Base-by-base conservation (phyloP, 2,888 invertebrate species). In the Mystacides longicornis region DNA sequence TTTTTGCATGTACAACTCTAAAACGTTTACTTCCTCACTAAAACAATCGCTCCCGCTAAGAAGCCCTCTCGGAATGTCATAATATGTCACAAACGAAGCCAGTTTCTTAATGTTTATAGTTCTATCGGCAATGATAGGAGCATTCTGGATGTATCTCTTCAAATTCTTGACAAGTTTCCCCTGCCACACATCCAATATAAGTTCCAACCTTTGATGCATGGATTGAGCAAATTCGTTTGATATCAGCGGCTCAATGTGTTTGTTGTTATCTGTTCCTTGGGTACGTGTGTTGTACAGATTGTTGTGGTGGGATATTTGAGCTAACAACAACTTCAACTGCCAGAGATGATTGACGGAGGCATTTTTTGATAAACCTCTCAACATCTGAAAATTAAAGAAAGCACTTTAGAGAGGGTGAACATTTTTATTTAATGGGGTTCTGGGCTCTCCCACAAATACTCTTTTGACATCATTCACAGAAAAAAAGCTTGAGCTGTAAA, bases 291-390 rank as follows among this genome's bases (percentile, higher is more conserved):
- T 62, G 0, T 64, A 31, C 2, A 64, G 65, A 4, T 58, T 63
- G 64, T 68, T 67, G 68, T 73, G 66, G 62, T 69, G 67, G 62
- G 77, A 68, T 4, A 80, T 74, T 62, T 83, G 84, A 0, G 82
- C 77, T 2, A 80, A 78, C 3, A 83, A 73, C 0, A 87, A 73
- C 67, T 88, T 89, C 47, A 89, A 77, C 68, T 91, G 89, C 89
- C 89, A 89, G 19, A 86, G 73, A 64, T 85, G 80, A 64, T 78
- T 72, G 0, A 78, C 69, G 2, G 72, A 79, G 0, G 84, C 81
- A 16, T 75, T 70, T 0, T 69, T 70, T 53, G 73, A 72, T 65
- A 83, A 72, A 51, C 72, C 70, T 63, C 79, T 77, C 60, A 84
- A 68, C 60, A 80, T 80, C 78, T 85, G 77, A 59, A 69, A 66